phyloP scores from a whole-genome alignment of 2,797 vertebrate species.

The Mormyrus hasselquistii region DNA sequence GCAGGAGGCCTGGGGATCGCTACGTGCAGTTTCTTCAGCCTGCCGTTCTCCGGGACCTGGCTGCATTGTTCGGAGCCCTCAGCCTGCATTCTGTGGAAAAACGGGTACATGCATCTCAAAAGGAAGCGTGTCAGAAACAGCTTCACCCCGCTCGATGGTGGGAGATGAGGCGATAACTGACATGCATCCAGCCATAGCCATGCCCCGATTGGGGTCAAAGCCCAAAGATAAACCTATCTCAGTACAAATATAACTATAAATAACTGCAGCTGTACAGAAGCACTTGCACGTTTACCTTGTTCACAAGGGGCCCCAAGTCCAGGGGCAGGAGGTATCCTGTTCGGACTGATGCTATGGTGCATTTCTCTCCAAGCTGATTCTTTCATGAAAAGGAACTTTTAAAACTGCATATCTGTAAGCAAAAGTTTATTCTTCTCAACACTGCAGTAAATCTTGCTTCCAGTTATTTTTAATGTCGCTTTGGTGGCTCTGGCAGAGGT shows the following conservation, averaged over 20 bases:
- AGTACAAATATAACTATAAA: slow-evolving; percentile 43
- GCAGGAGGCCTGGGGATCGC: slow-evolving; percentile 17
- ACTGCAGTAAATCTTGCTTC: not conserved
- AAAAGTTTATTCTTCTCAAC: not conserved
- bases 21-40: slow-evolving; percentile 64
- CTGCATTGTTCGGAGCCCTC: slow-evolving; percentile 58
- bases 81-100: slow-evolving; percentile 59
- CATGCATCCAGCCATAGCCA: slow-evolving; percentile 53
- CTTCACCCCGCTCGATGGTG: slow-evolving; percentile 38
- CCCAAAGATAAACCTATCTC: slow-evolving; percentile 53
- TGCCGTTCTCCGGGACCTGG: slow-evolving; percentile 41
- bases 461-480: not conserved
- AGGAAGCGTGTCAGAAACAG: slow-evolving; percentile 37
- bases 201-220: slow-evolving; percentile 52
- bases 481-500: not conserved
- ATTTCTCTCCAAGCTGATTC: not conserved
- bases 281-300: slow-evolving; percentile 36
- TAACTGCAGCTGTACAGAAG: slow-evolving; percentile 43
- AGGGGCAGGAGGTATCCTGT: not conserved
- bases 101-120: slow-evolving; percentile 50
- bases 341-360: not conserved
- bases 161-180: slow-evolving; percentile 54
- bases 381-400: not conserved
- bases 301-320: slow-evolving; percentile 20
- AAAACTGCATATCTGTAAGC: not conserved